These are phyloP conservation scores for Apodemia duryi DNA, from an alignment of 2,888 invertebrate genomes.

Conservation along the genomic window DNA sequence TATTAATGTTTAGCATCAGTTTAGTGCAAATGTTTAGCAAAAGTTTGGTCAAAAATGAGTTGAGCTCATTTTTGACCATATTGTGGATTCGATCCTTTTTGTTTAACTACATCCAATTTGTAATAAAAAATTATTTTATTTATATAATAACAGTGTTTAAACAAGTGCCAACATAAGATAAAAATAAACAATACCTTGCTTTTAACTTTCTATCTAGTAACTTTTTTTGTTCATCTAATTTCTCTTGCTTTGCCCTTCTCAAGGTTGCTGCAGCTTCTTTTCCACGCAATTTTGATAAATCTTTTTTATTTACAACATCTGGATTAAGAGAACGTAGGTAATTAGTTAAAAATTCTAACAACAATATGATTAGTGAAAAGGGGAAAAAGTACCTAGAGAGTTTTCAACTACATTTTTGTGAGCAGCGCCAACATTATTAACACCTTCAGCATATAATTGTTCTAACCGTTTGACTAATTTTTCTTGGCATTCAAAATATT, in stretches of 20 bases:
- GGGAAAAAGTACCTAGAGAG: conserved; percentile 40
- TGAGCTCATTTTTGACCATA: too few species aligned
- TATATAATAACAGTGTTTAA: too few species aligned
- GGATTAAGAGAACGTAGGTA: conserved; percentile 32
- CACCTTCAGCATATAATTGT: conserved; percentile 51
- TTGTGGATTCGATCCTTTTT: too few species aligned
- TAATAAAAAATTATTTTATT: too few species aligned
- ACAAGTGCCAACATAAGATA: too few species aligned
- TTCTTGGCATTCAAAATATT: conserved; percentile 59
- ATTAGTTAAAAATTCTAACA: neutral
- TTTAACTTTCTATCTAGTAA: conserved; percentile 60
- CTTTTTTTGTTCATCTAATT: conserved; percentile 61
- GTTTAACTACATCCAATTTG: too few species aligned
- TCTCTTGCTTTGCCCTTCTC: conserved; percentile 54
- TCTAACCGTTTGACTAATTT: conserved; percentile 60
- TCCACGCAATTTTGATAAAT: conserved; percentile 58
- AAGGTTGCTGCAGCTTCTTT: conserved; percentile 58
- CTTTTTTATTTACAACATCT: conserved; percentile 42
- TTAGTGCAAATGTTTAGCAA: too few species aligned
- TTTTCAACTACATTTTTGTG: conserved; percentile 53
- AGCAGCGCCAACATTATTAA: conserved; percentile 57
- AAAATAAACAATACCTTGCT: conserved; percentile 47
- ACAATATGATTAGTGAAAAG: neutral
- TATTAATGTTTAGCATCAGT: too few species aligned
- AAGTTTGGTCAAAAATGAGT: too few species aligned